These are phyloP conservation scores for Xiphophorus birchmanni DNA, from an alignment of 2,797 vertebrate species.

Conservation along the genomic window DNA sequence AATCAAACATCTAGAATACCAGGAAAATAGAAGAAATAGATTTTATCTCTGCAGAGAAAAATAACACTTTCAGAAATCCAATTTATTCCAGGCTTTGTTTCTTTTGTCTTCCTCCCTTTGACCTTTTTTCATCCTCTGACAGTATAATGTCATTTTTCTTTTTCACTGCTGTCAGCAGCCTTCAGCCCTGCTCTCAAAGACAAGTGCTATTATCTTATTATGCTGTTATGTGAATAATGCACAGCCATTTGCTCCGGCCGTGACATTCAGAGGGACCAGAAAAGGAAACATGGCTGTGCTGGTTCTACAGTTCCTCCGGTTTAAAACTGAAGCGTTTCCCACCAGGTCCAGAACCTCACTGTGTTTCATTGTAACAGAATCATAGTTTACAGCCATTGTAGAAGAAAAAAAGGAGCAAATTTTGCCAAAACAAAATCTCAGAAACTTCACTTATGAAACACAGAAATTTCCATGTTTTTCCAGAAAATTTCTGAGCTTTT, in stretches of 20 bases:
- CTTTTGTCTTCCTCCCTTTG: constrained; percentile 58
- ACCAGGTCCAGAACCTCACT: not conserved
- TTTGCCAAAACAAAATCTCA: no score
- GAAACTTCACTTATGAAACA: no score
- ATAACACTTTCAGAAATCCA: constrained; percentile 27
- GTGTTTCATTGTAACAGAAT: not conserved
- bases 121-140: constrained; percentile 56
- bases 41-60: constrained; percentile 11
- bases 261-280: constrained; percentile 65
- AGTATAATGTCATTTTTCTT: constrained; percentile 52
- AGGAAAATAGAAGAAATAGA: constrained; percentile 15
- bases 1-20: constrained; percentile 24
- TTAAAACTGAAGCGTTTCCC: not conserved
- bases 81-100: constrained; percentile 43
- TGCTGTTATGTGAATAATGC: constrained; percentile 42
- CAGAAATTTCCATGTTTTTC: no score
- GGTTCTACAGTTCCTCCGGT: not conserved
- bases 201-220: constrained; percentile 69
- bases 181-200: constrained; percentile 45
- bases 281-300: constrained; percentile 26
- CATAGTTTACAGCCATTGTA: not conserved
- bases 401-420: no score
- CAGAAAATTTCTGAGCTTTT: no score
- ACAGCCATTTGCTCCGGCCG: constrained; percentile 45
- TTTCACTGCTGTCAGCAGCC: constrained; percentile 54